Evolutionary conservation across 1,140 invertebrate species (phyloP), one percentile per base, ranked within the genome.

Genomic region (Drosophila nebulosa): DNA sequence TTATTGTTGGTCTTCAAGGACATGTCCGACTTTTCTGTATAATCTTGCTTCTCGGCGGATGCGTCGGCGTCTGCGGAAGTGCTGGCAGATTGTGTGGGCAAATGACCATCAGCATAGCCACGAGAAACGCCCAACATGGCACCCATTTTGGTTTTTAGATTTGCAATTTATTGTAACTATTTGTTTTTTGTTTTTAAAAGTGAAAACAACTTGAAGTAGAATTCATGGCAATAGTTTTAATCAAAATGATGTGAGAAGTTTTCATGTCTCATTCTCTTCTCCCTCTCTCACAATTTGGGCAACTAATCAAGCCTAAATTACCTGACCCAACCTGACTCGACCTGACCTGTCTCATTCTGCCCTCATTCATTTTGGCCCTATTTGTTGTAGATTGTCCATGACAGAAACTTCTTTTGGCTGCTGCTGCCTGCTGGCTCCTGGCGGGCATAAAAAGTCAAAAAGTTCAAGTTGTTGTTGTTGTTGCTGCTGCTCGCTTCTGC

Each of bases 371-470:
- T 16, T 42, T 42, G 39, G 39, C 12, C 16, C 16, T 18, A 59
- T 50, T 35, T 73, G 61, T 32, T 32, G 24, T 42, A 24, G 21
- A 12, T 14, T 55, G 18, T 21, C 32, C 35, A 56, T 21, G 52
- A 30, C 52, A 53, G 52, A 71, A 70, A 71, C 60, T 73, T 74
- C 69, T 35, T 27, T n/a, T n/a, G n/a, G n/a, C n/a, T n/a, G n/a
- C n/a, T n/a, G n/a, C n/a, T n/a, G n/a, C n/a, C 27, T 30, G 27
- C 7, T 32, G 30, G 30, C 30, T 32, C 27, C 66, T 56, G 62
- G 42, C 18, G 60, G 61, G 58, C 77, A 79, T 78, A 81, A 74
- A 79, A 75, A 70, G 64, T 69, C 61, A 74, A 80, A 69, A 84
- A 84, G 80, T 86, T 85, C 63, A 46, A 46, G 16, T 42, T 42